A percentile compares a stretch with the other conserved stretches of the same genome.
phyloP scores from a whole-genome alignment of 2,113 vertebrate species.

The Sander vitreus region DNA sequence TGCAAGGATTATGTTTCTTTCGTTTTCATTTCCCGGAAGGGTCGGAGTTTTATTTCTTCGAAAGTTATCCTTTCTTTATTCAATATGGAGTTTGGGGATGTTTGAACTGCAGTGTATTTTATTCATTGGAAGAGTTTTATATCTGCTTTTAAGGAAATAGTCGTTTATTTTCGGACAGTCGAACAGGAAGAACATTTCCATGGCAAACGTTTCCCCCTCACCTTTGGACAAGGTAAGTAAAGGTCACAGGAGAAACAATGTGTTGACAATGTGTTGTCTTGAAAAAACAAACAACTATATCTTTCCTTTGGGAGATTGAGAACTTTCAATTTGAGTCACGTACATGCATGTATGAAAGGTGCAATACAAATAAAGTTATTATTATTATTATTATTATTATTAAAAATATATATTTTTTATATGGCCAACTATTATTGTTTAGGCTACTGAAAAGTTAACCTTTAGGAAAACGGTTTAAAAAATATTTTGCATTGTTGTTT shows the following conservation, averaged over 20 bases:
- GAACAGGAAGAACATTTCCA: conserved; percentile 16
- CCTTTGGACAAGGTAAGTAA: conserved; percentile 85
- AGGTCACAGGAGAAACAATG: neutral
- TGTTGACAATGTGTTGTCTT: neutral
- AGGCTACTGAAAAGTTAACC: neutral
- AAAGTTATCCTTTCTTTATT: neutral
- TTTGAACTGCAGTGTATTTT: neutral
- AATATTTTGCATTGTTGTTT: neutral
- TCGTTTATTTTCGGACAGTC: neutral
- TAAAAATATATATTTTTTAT: no score
- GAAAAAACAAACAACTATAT: neutral
- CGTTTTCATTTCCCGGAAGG: conserved; percentile 91
- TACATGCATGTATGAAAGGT: no score
- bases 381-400: no score
- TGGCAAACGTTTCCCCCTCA: conserved; percentile 66
- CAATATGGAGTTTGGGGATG: neutral
- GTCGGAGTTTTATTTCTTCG: conserved; percentile 44
- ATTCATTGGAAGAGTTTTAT: neutral
- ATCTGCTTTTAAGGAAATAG: neutral
- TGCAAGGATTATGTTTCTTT: conserved; percentile 81
- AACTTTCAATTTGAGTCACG: neutral
- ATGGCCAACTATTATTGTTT: neutral
- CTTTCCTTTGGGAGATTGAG: neutral
- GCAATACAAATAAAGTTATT: no score
- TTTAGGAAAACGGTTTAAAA: neutral